Base-by-base conservation (phyloP, 2,113 vertebrate species). In the Pollimyrus isidori region DNA sequence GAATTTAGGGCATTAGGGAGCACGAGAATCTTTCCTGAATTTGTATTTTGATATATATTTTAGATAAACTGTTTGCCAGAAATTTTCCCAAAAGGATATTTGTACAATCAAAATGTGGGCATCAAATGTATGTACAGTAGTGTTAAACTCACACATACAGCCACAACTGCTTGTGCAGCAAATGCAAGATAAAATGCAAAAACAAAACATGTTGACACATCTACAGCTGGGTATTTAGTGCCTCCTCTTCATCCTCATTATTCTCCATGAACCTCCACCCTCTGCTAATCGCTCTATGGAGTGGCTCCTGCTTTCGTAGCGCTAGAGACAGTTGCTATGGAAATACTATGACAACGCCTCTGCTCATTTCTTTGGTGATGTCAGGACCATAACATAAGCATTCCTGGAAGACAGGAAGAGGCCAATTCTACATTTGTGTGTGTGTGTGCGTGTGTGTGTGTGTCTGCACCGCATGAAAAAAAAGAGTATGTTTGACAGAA, bases 341-440 rank as follows among this genome's bases (percentile, higher is more conserved):
- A 23, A 93, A 92, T 91, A 92, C 92, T 93, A 93, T 93, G 92
- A 92, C 92, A 92, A 92, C 90, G 90, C 91, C 91, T 92, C 84
- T 88, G 85, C 90, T 89, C 46, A 90, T 93, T 90, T 90, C 92
- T 88, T 88, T 89, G 89, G 89, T 87, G 90, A 92, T 91, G 87
- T 88, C 87, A 90, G 87, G 90, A 86, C 89, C 88, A 84, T 62
- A 19, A 46, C 46, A 53, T 83, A 90, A 90, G 21, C 35, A 84
- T 21, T 80, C 50, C n/a, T 82, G 62, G 56, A 50, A 69, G 23
- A 65, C 53, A 65, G 45, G 45, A 45, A 46, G 23, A n/a, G 45
- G 82, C 21, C 39, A 46, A 23, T 84, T 48, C 50, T 53, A 87
- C 85, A 19, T 35, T 52, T 35, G 26, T 23, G 45, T 52, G 76